Percentiles rank a stretch among this genome's conserved stretches.
Conservation (phyloP, 2,888 invertebrate genomes). For the Ephialtes manifestator region DNA sequence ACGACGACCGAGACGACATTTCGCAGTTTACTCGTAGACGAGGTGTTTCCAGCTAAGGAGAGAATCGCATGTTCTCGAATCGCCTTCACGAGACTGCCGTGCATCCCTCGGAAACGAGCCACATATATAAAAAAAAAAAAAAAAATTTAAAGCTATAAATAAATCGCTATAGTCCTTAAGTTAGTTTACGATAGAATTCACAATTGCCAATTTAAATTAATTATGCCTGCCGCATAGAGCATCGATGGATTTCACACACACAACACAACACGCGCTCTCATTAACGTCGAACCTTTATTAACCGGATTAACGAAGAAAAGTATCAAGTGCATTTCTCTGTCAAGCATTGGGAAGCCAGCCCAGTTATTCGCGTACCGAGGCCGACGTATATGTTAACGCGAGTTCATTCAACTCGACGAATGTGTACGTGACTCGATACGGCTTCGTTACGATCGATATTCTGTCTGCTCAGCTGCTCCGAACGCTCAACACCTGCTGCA, state of each 20-base stretch:
- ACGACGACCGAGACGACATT: background rate
- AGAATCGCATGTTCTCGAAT: constrained; percentile 37
- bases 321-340: constrained; percentile 50
- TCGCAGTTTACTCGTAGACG: background rate
- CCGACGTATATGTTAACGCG: background rate
- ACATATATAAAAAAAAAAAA: constrained; percentile 53
- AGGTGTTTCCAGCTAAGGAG: constrained; percentile 17
- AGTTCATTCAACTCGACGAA: constrained; percentile 43
- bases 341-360: constrained; percentile 48
- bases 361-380: background rate
- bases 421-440: constrained; percentile 24
- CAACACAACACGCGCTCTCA: constrained; percentile 2
- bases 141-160: constrained; percentile 61
- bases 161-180: constrained; percentile 82
- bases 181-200: constrained; percentile 83
- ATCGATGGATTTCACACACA: constrained; percentile 81
- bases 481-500: background rate
- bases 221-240: constrained; percentile 85
- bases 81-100: constrained; percentile 2
- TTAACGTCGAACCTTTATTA: constrained; percentile 43
- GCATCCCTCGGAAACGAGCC: constrained; percentile 28
- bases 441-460: constrained; percentile 55
- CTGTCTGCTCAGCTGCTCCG: background rate
- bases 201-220: constrained; percentile 82
- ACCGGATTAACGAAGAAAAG: constrained; percentile 52